A percentile compares a stretch with the other conserved stretches of the same genome.
Evolutionary conservation across 2,888 invertebrate genomes (phyloP).

Genomic region (Lordiphosa fenestrarum): DNA sequence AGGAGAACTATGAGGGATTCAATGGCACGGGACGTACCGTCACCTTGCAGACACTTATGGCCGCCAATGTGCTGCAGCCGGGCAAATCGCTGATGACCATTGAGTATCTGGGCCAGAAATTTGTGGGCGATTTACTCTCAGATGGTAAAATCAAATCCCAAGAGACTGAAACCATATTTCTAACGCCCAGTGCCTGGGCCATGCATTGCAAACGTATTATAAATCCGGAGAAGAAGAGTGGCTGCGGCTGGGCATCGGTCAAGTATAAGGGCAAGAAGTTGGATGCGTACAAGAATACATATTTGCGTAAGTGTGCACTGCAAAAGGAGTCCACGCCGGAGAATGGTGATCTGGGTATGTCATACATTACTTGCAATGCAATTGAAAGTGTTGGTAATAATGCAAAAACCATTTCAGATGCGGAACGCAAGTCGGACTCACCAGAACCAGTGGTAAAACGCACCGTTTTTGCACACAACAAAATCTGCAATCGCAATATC

Average conservation of each 20-base stretch:
- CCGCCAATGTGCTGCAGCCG: conserved; percentile 91
- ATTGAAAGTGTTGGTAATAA: neutral
- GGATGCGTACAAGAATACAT: conserved; percentile 92
- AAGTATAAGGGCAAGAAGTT: conserved; percentile 93
- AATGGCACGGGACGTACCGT: conserved; percentile 85
- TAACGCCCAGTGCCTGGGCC: conserved; percentile 96
- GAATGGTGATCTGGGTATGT: conserved; percentile 68
- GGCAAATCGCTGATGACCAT: conserved; percentile 93
- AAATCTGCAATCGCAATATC: conserved; percentile 87
- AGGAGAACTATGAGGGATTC: conserved; percentile 79
- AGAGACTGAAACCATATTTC: conserved; percentile 92
- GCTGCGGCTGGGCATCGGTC: conserved; percentile 96
- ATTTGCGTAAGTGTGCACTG: conserved; percentile 86
- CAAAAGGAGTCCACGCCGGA: conserved; percentile 81
- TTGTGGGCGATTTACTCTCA: conserved; percentile 90
- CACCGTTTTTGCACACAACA: conserved; percentile 88
- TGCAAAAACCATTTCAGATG: conserved; percentile 80
- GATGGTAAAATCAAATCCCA: conserved; percentile 94
- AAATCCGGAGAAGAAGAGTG: conserved; percentile 94
- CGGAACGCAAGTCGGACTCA: conserved; percentile 83
- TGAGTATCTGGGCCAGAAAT: conserved; percentile 95
- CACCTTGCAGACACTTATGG: conserved; percentile 91
- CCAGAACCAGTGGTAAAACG: conserved; percentile 84
- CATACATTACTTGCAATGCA: neutral
- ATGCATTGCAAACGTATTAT: conserved; percentile 94